A percentile compares a stretch with the other conserved stretches of the same genome.
phyloP scores from a whole-genome alignment of 2,797 vertebrate genomes.

The Ctenochaetus hawaiiensis region DNA sequence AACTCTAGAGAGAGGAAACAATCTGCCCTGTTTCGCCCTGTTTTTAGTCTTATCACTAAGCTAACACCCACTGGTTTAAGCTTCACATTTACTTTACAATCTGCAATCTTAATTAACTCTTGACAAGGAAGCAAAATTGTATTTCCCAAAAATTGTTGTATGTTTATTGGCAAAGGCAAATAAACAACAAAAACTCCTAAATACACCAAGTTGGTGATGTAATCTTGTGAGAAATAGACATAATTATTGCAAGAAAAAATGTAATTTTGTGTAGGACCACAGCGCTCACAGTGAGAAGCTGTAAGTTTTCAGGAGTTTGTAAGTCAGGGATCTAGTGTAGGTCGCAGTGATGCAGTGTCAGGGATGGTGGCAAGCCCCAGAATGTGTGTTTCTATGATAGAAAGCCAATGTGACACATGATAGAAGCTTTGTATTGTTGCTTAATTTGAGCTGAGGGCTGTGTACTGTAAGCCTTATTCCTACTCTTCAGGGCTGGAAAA shows the following conservation, averaged over 20 bases:
- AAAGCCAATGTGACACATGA: constrained; percentile 35
- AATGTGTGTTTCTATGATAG: constrained; percentile 45
- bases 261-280: neutral
- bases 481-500: constrained; percentile 20
- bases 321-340: constrained; percentile 9
- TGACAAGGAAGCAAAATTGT: neutral
- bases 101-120: neutral
- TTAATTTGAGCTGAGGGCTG: constrained; percentile 31
- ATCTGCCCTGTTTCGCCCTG: neutral
- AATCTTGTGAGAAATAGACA: neutral
- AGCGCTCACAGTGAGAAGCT: neutral
- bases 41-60: neutral
- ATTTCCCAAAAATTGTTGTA: neutral
- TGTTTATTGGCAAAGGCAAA: neutral
- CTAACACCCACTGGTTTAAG: neutral
- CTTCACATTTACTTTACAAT: neutral
- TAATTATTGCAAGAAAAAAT: neutral
- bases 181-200: neutral
- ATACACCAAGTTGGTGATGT: neutral
- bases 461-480: constrained; percentile 34
- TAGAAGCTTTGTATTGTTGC: constrained; percentile 41
- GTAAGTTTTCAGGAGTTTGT: constrained; percentile 21
- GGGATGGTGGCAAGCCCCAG: constrained; percentile 22
- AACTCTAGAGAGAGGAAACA: neutral
- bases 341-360: constrained; percentile 25